Percentiles rank a stretch among this genome's conserved stretches.
phyloP scores from a whole-genome alignment of 2,888 invertebrate genomes.

The Lithosia quadra region DNA sequence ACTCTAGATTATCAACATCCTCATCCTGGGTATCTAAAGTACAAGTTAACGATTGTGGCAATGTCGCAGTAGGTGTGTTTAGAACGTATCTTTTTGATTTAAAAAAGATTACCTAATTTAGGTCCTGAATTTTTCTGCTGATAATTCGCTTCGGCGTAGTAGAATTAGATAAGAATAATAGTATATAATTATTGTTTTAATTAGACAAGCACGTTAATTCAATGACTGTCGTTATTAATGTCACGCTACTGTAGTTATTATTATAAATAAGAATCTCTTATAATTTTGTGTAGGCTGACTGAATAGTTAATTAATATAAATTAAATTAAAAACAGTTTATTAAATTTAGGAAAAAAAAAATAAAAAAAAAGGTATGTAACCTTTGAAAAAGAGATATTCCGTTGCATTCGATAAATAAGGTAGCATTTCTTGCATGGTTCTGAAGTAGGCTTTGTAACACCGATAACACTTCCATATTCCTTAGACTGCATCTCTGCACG shows the following conservation, averaged over 20 bases:
- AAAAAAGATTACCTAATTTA: background rate
- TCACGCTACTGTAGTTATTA: background rate
- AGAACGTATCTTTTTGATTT: background rate
- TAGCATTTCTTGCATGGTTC: conserved; percentile 65
- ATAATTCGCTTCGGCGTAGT: background rate
- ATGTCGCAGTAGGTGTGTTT: too few relatives aligned
- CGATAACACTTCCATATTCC: conserved; percentile 62
- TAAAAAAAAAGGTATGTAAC: conserved; percentile 53
- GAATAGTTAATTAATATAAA: too few relatives aligned
- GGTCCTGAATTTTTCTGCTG: background rate
- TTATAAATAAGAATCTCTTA: background rate
- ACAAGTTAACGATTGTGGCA: too few relatives aligned
- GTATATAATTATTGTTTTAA: background rate
- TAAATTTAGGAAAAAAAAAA: too few relatives aligned
- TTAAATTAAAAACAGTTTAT: too few relatives aligned
- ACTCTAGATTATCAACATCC: too few relatives aligned
- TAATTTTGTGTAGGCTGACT: background rate
- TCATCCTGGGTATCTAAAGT: background rate
- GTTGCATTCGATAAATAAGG: conserved; percentile 65
- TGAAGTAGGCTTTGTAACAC: conserved; percentile 69
- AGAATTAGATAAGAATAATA: background rate
- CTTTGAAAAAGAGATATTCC: conserved; percentile 73
- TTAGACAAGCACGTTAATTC: background rate
- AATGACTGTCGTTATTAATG: too few relatives aligned
- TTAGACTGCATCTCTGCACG: conserved; percentile 62